These are phyloP conservation scores for Cebus imitator DNA, from an alignment of 2,113 vertebrate species.

Conservation along the genomic window DNA sequence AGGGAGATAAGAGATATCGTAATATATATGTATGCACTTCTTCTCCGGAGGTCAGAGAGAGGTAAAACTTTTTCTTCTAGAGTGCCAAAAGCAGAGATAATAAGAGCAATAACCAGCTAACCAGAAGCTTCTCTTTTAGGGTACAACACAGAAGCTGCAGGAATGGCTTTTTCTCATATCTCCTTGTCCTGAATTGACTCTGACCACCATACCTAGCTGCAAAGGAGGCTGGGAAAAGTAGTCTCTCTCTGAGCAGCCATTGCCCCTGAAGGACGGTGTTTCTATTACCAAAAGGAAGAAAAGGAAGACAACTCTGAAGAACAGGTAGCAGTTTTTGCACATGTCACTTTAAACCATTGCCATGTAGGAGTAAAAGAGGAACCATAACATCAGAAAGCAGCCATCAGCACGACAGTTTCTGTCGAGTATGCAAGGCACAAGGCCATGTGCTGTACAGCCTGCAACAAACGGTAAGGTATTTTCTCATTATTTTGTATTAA, in stretches of 20 bases:
- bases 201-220: neutral
- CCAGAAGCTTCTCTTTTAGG: neutral
- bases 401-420: neutral
- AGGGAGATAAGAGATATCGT: neutral
- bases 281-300: neutral
- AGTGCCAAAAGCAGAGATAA: neutral
- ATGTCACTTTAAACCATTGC: neutral
- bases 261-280: neutral
- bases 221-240: neutral
- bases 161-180: neutral
- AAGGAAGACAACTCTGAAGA: neutral
- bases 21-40: neutral
- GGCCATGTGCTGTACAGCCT: rapidly evolving
- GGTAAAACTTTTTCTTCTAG: neutral
- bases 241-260: neutral
- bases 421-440: neutral
- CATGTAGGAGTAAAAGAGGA: neutral
- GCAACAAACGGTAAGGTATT: neutral
- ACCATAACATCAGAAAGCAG: neutral
- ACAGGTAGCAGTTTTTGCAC: neutral
- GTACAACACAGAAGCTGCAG: neutral
- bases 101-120: neutral
- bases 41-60: neutral
- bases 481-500: neutral
- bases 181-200: neutral